These are phyloP conservation scores for Mongoloraphidia duomilia DNA, from an alignment of 2,888 invertebrate genomes.

Conservation along the genomic window DNA sequence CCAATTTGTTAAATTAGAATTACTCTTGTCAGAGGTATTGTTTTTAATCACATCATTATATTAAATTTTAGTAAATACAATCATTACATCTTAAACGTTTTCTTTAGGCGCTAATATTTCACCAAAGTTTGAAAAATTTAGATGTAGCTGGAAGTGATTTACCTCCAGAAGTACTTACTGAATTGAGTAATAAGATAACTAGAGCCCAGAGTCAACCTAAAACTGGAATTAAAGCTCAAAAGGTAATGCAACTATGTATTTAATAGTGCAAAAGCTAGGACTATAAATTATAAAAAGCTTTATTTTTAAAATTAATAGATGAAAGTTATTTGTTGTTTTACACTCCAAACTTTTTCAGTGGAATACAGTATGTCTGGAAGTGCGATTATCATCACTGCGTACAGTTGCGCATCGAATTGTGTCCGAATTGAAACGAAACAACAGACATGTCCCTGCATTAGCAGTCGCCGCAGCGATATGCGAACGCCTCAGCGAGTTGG, in stretches of 20 bases:
- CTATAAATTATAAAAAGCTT: too few relatives aligned
- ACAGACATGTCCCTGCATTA: conserved; percentile 70
- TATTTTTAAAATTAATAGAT: neutral
- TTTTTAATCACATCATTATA: neutral
- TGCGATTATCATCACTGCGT: conserved; percentile 66
- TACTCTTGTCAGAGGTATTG: conserved; percentile 70
- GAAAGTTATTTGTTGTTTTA: conserved; percentile 3
- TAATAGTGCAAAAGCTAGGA: too few relatives aligned
- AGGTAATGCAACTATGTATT: conserved; percentile 45
- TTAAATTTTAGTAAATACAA: neutral
- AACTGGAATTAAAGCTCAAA: conserved; percentile 80
- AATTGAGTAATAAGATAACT: conserved; percentile 61
- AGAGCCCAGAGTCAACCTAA: conserved; percentile 54
- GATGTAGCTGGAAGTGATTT: conserved; percentile 64
- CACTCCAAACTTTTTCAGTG: conserved; percentile 45
- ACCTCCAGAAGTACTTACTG: conserved; percentile 60
- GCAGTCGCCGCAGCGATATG: conserved; percentile 82
- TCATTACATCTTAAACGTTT: conserved; percentile 1
- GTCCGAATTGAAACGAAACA: conserved; percentile 66
- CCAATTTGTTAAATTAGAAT: conserved; percentile 67
- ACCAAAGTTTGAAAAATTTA: conserved; percentile 62
- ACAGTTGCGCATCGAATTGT: conserved; percentile 67
- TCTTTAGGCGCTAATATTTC: conserved; percentile 60
- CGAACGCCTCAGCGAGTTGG: conserved; percentile 68
- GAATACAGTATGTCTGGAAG: conserved; percentile 75